These are phyloP conservation scores for Muntiacus muntjak DNA, from an alignment of 2,113 vertebrate genomes.

Conservation along the genomic window DNA sequence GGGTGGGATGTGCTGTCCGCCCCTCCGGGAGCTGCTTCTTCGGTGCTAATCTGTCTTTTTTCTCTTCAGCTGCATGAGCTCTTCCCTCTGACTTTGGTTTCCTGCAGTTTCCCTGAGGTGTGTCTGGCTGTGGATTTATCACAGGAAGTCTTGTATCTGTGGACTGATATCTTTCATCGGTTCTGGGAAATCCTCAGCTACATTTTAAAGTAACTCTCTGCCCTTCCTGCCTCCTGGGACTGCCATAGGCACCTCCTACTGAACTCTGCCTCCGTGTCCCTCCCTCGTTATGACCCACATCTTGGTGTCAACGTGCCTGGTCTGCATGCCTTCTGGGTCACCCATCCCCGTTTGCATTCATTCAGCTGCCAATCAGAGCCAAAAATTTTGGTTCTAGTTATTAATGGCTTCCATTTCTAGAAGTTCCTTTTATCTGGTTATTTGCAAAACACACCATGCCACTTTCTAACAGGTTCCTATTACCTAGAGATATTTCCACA, in stretches of 20 bases:
- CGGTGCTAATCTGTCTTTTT: rapidly evolving
- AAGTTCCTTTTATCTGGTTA: neutral
- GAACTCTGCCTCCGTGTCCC: neutral
- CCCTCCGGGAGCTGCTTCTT: neutral
- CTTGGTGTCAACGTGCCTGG: rapidly evolving
- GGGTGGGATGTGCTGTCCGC: rapidly evolving
- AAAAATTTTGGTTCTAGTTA: rapidly evolving
- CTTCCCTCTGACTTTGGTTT: neutral
- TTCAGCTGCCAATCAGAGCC: neutral
- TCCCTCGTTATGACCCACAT: neutral
- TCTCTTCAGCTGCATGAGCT: neutral
- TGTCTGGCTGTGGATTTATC: neutral
- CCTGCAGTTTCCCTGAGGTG: neutral
- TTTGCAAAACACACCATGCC: neutral
- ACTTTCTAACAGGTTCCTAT: neutral
- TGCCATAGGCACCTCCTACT: neutral
- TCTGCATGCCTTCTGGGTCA: neutral
- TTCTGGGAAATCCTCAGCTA: neutral
- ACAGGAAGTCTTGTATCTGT: neutral
- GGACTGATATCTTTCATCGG: neutral
- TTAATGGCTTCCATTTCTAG: neutral
- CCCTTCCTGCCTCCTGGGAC: neutral
- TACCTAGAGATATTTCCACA: neutral
- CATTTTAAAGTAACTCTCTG: neutral
- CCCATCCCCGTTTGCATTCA: rapidly evolving